phyloP scores from a whole-genome alignment of 2,797 vertebrate species.

The Pangasius krempfi region DNA sequence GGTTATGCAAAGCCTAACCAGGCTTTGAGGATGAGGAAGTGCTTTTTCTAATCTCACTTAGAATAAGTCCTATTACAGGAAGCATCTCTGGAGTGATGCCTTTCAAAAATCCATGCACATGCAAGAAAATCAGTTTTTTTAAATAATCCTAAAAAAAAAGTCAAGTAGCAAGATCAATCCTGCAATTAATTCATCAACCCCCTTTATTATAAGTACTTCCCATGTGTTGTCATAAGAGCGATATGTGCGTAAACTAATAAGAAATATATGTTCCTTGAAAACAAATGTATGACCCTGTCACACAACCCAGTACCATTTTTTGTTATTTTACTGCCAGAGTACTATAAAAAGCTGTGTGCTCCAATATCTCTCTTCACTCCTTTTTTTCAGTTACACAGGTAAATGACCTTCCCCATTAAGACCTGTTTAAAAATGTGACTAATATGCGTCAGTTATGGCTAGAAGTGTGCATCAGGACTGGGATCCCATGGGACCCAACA shows the following conservation, averaged over 20 bases:
- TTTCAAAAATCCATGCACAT: slow-evolving; percentile 21
- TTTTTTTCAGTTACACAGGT: not conserved
- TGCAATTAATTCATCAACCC: not conserved
- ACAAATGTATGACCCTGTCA: not conserved
- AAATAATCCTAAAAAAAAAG: not conserved
- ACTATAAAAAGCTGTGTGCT: not conserved
- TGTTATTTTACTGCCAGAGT: not conserved
- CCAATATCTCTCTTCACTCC: not conserved
- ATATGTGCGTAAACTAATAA: not conserved
- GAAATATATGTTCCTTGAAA: not conserved
- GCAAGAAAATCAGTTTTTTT: slow-evolving; percentile 7
- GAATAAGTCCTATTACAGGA: slow-evolving; percentile 50
- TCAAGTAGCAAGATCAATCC: not conserved
- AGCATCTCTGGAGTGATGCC: slow-evolving; percentile 29
- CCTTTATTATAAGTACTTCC: not conserved
- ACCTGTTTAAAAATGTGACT: not conserved
- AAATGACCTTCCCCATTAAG: not conserved
- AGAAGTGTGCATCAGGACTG: not conserved
- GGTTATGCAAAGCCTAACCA: not conserved
- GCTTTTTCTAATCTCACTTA: slow-evolving; percentile 31
- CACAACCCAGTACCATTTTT: not conserved
- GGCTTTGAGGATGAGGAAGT: not conserved
- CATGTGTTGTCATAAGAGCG: not conserved
- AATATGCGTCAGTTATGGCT: not conserved
- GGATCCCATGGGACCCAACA: not conserved